phyloP scores from a whole-genome alignment of 2,888 invertebrate genomes.

The Drosophila lutescens region DNA sequence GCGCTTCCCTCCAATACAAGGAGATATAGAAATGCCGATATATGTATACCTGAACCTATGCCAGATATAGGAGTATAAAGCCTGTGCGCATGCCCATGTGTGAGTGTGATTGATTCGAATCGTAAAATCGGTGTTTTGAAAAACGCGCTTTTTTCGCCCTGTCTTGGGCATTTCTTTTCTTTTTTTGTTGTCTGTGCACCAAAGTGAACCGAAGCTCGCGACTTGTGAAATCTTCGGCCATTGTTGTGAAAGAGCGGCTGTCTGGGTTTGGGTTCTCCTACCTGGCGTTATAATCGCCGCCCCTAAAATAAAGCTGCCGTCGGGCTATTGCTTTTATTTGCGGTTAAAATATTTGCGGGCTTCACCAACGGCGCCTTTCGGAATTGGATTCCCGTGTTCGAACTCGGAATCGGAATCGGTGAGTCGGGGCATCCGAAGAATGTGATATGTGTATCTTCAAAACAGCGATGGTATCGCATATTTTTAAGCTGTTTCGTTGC shows the following conservation, averaged over 20 bases:
- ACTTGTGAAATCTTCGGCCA: constrained; percentile 33
- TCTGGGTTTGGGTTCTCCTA: constrained; percentile 36
- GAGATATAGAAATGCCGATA: background rate
- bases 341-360: constrained; percentile 74
- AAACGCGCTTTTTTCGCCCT: background rate
- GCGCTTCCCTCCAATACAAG: background rate
- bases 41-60: background rate
- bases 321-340: constrained; percentile 50
- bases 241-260: constrained; percentile 34
- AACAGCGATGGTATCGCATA: background rate
- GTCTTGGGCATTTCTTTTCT: constrained; percentile 1
- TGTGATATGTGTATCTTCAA: background rate
- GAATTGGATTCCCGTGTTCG: constrained; percentile 13
- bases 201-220: constrained; percentile 15
- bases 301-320: constrained; percentile 30
- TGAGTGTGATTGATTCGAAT: constrained; percentile 3
- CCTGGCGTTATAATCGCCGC: constrained; percentile 29
- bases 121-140: background rate
- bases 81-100: background rate
- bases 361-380: constrained; percentile 34
- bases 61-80: background rate
- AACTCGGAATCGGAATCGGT: constrained; percentile 32
- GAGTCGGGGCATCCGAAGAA: constrained; percentile 6
- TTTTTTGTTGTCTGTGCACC: constrained; percentile 13
- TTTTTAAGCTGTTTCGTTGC: background rate